Conservation (phyloP, 1,140 invertebrate species). For the Rhizoglyphus robini region DNA sequence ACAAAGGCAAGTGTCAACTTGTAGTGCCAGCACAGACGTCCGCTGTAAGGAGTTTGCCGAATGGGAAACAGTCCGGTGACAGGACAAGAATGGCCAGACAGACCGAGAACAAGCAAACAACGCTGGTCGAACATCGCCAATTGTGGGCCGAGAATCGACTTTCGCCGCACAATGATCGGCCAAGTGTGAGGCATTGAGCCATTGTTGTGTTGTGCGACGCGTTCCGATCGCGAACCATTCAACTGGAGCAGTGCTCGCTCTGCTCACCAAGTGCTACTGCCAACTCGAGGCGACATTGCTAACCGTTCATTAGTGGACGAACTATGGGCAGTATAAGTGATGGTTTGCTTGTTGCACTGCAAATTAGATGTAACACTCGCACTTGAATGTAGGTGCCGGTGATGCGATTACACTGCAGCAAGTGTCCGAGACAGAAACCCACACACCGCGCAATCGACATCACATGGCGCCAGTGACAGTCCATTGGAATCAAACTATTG, state of each 20-base stretch:
- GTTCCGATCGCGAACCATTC: conserved; percentile 8
- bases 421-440: neutral
- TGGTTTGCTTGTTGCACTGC: neutral
- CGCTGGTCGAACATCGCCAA: neutral
- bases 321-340: neutral
- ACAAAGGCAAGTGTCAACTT: conserved; percentile 7
- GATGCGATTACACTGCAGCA: neutral
- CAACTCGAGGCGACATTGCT: neutral
- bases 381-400: neutral
- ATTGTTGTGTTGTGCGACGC: neutral
- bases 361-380: conserved; percentile 2
- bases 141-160: neutral
- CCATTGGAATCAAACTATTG: neutral
- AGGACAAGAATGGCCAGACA: conserved; percentile 2
- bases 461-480: neutral
- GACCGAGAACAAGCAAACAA: neutral
- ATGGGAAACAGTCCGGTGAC: neutral
- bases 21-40: conserved; percentile 11
- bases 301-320: neutral
- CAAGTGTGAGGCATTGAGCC: neutral
- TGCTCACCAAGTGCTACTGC: neutral
- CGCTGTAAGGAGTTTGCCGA: neutral
- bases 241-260: conserved; percentile 1
- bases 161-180: conserved; percentile 6
- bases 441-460: too few species aligned